Base-by-base conservation (phyloP, 2,888 invertebrate genomes). In the Eupithecia subfuscata region DNA sequence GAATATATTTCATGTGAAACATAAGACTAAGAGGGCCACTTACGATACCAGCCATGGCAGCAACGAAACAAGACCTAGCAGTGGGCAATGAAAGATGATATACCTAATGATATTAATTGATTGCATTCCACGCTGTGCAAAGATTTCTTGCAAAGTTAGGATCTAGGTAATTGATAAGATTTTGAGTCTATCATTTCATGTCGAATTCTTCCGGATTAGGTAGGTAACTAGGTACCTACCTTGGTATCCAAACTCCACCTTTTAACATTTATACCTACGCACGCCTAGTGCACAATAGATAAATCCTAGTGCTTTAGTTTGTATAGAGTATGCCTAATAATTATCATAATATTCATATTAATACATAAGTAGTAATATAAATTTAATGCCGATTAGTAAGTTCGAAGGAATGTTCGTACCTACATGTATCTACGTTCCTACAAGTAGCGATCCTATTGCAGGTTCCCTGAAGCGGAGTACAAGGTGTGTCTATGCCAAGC, bases 401-500 rank as follows among this genome's bases (percentile, higher is more conserved):
- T n/a, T n/a, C n/a, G 9, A 3, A 52, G n/a, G n/a, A n/a, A n/a
- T n/a, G n/a, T n/a, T n/a, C n/a, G n/a, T n/a, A n/a, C n/a, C 4
- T 22, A 11, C 22, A 22, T 11, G 3, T 56, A 11, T n/a, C 11
- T 56, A 52, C 52, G 56, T 3, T 22, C 22, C 9, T 16, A 63
- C 30, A 25, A 64, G 18, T 9, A 16, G 18, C 40, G 52, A 22
- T 25, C 70, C 77, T 73, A 73, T 92, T 89, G 79, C 89, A 94
- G 94, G 79, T 85, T 87, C 69, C 76, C 87, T 18, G 91, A 91
- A 48, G 94, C 91, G 2, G 93, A 93, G 75, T 93, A 92, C 83
- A 91, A 86, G 74, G 88, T 93, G 25, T 94, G 93, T 78, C 85
- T 94, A 30, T 94, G 94, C 81, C 88, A 90, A 85, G 89, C 92